Evolutionary conservation across 2,888 invertebrate genomes (phyloP), one percentile per base, ranked within the genome.

Genomic region (Eilema depressum): DNA sequence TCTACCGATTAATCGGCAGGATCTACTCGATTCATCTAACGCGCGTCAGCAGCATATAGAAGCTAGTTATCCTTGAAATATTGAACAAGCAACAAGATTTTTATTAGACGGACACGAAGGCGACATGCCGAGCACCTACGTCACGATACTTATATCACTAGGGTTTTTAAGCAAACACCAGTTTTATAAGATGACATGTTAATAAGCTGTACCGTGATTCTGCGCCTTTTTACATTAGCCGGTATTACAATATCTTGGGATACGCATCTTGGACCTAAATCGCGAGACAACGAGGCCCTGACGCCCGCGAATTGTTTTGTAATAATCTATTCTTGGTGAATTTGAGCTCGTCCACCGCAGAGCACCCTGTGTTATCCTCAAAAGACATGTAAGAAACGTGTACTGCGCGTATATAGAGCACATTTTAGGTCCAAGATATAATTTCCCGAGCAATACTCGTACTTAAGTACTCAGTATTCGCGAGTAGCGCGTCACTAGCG

Each of bases 401-500:
- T n/a, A n/a, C n/a, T n/a, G n/a, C n/a, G n/a, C n/a, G 30, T 7
- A 30, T 7, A 7, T 30, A 30, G 30, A 30, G 30, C 30, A 30
- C 30, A 30, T 30, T 3, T 30, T 30, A 7, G 3, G 30, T 3
- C 7, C 30, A 30, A 30, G 30, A 30, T 30, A 30, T 30, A 30
- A n/a, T n/a, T n/a, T 30, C 3, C 30, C 30, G 30, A 7, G 3
- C 10, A 57, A 3, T 26, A 25, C 30, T 30, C 8, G 8, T n/a
- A 53, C 20, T 33, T 20, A 47, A 30, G n/a, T 53, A 30, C 17
- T 56, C 71, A 80, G 79, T 80, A 73, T 56, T 75, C 77, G 75
- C 70, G 75, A 75, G 74, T 65, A 28, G 69, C 79, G 79, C 82
- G 69, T 60, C 75, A 65, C 69, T 73, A 37, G 67, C 69, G 74